These are phyloP conservation scores for Tetheella fluctuosa DNA, from an alignment of 2,888 invertebrate genomes.

Conservation along the genomic window DNA sequence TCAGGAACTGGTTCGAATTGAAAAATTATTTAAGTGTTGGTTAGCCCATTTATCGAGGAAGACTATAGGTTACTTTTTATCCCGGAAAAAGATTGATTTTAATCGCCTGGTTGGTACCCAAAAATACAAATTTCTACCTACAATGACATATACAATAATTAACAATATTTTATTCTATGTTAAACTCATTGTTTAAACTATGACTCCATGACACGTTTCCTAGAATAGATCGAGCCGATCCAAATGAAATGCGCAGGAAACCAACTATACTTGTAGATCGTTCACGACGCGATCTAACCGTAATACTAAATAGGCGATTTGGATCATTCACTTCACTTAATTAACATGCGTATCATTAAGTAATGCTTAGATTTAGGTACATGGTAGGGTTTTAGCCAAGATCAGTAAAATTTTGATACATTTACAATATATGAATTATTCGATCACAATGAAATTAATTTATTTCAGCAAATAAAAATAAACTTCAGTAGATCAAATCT, in stretches of 20 bases:
- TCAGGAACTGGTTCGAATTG: too few species aligned
- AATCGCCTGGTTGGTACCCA: too few species aligned
- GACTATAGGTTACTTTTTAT: too few species aligned
- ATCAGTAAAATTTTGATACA: neutral
- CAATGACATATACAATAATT: conserved; percentile 18
- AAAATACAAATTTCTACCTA: neutral
- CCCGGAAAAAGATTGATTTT: too few species aligned
- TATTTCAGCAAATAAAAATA: neutral
- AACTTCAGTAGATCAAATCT: too few species aligned
- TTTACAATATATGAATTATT: too few species aligned
- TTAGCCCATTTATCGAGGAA: too few species aligned
- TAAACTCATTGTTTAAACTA: conserved; percentile 73
- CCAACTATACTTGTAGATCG: conserved; percentile 70
- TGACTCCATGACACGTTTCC: conserved; percentile 76
- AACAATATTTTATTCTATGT: conserved; percentile 44
- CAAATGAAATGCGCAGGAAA: conserved; percentile 78
- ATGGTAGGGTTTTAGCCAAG: neutral
- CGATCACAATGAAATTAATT: too few species aligned
- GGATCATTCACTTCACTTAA: conserved; percentile 53
- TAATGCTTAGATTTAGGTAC: conserved; percentile 24
- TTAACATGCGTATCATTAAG: conserved; percentile 40
- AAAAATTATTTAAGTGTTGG: too few species aligned
- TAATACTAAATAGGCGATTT: conserved; percentile 71
- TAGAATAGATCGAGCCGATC: conserved; percentile 75
- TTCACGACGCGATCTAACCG: conserved; percentile 46